phyloP scores from a whole-genome alignment of 2,888 invertebrate genomes.

The Neoaliturus tenellus region DNA sequence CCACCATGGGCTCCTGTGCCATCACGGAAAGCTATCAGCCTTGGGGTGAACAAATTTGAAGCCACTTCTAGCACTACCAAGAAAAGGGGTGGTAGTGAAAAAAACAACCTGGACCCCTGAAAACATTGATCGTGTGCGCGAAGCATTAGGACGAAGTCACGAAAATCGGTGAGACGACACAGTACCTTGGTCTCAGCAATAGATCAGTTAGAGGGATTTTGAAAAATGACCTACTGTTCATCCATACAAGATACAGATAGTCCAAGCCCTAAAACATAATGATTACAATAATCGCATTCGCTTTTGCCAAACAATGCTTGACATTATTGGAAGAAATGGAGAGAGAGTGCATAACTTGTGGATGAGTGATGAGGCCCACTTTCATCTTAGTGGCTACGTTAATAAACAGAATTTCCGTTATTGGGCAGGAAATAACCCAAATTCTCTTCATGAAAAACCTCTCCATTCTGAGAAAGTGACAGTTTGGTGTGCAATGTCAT shows the following conservation, averaged over 20 bases:
- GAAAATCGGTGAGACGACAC: too few species aligned
- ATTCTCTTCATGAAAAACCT: slow-evolving; percentile 38
- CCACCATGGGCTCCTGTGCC: too few species aligned
- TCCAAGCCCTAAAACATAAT: slow-evolving; percentile 28
- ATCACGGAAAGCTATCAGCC: too few species aligned
- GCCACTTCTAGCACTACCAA: too few species aligned
- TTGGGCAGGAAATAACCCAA: background rate
- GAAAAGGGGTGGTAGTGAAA: too few species aligned
- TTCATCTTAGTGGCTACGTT: slow-evolving; percentile 42
- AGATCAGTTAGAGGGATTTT: too few species aligned
- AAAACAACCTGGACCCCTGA: too few species aligned
- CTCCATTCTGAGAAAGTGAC: slow-evolving; percentile 35
- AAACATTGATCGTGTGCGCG: too few species aligned
- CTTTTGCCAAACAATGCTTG: slow-evolving; percentile 27
- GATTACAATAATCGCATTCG: slow-evolving; percentile 22
- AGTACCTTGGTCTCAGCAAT: too few species aligned
- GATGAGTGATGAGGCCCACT: slow-evolving; percentile 46
- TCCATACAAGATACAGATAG: slow-evolving; percentile 38
- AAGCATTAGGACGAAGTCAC: too few species aligned
- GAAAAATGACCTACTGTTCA: slow-evolving; percentile 27
- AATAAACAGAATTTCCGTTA: slow-evolving; percentile 32
- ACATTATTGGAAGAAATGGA: slow-evolving; percentile 38
- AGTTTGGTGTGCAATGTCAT: slow-evolving; percentile 35
- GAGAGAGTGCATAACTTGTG: slow-evolving; percentile 14
- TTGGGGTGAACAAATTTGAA: too few species aligned